Percentiles rank a stretch among this genome's conserved stretches.
These are phyloP conservation scores for Masticophis lateralis DNA, from an alignment of 2,797 vertebrate genomes.

Conservation along the genomic window DNA sequence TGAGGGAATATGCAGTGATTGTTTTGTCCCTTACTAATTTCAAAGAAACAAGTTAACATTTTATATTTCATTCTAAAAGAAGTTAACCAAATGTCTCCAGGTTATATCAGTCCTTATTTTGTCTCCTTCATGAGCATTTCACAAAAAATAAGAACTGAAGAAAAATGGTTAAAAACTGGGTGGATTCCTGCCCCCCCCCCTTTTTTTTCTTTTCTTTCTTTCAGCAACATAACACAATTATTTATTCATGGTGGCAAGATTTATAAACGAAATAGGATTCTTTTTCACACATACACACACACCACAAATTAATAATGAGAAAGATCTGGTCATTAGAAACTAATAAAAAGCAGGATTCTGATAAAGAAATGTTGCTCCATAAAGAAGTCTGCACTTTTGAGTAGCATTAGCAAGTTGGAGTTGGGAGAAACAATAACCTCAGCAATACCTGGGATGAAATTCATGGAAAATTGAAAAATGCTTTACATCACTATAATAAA, in stretches of 20 bases:
- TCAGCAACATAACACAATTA: slow-evolving; percentile 15
- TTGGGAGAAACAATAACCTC: background rate
- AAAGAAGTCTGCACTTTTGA: slow-evolving; percentile 28
- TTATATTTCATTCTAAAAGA: slow-evolving; percentile 56
- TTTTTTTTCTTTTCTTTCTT: background rate
- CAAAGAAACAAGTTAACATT: slow-evolving; percentile 53
- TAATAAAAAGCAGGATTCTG: slow-evolving; percentile 30
- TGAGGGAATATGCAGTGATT: slow-evolving; percentile 55
- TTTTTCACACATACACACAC: background rate
- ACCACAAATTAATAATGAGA: slow-evolving; percentile 42
- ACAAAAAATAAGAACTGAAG: slow-evolving; percentile 40
- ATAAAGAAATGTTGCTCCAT: slow-evolving; percentile 39
- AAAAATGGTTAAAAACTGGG: slow-evolving; percentile 42
- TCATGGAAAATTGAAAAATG: slow-evolving; percentile 43
- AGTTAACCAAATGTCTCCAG: slow-evolving; percentile 62
- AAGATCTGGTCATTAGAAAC: slow-evolving; percentile 38
- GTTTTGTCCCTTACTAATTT: slow-evolving; percentile 58
- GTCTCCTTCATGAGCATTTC: slow-evolving; percentile 28
- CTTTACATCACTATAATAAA: background rate
- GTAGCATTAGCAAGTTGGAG: slow-evolving; percentile 9
- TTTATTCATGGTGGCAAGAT: slow-evolving; percentile 47
- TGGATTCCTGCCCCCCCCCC: background rate
- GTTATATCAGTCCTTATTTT: slow-evolving; percentile 64
- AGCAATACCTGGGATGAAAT: slow-evolving; percentile 30
- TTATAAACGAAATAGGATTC: slow-evolving; percentile 41